Evolutionary conservation across 2,888 invertebrate species (phyloP), one percentile per base, ranked within the genome.

Genomic region (Pollenia angustigena): DNA sequence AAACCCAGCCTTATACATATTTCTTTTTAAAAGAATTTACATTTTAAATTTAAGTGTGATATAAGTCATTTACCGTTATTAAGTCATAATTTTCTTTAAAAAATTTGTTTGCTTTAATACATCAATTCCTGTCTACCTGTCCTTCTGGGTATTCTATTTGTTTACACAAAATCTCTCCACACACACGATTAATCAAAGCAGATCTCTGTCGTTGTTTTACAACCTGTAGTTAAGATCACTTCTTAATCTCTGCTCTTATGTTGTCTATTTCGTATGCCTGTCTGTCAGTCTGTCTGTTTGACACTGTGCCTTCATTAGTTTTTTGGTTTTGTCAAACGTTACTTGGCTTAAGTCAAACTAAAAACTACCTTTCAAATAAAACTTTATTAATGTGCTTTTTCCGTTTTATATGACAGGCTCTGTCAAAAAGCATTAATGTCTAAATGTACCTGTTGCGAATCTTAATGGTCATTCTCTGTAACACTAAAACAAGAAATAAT

Each of bases 241-340:
- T 7, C 42, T 50, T 79, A 71, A 75, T 64, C 52, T n/a, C 46
- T 56, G 44, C 44, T 23, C 16, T 46, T 66, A n/a, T 54, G 56
- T 68, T 40, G 54, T 46, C 23, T 66, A 4, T 32, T 12, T 32
- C 32, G 32, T 32, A 32, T 58, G 12, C 12, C 23, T 66, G 42
- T 54, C 14, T 50, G 18, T 18, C 18, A 18, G 1, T 42, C 23
- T 69, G 12, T 42, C 32, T 46, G 2, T 14, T 2, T 62, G 7
- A 44, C 14, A 6, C 68, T 44, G 1, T 64, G 14, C 18, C 40
- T 52, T 44, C 48, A 10, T 48, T 58, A 40, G 32, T 48, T 80
- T 8, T 71, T 71, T 40, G 46, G 52, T 72, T 72, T 66, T 72
- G 72, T 78, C 68, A 76, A 81, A 68, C 18, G 52, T 50, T 72